Percentiles rank a stretch among this genome's conserved stretches.
Conservation (phyloP, 1,140 invertebrate species). For the Drosophila arawakana region DNA sequence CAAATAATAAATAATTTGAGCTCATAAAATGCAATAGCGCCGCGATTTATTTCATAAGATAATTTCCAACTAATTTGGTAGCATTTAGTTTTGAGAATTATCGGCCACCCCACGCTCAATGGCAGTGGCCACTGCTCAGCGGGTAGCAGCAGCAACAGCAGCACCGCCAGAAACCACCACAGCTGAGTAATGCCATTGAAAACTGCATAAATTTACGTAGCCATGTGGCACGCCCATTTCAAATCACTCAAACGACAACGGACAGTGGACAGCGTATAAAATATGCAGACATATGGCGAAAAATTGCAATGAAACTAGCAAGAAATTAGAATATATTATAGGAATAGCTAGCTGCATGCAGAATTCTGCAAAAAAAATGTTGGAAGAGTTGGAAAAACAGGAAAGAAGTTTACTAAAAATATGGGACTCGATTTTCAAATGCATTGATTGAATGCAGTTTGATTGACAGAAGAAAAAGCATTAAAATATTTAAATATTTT, state of each 20-base stretch:
- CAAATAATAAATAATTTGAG: conserved; percentile 80
- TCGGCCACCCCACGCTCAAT: conserved; percentile 33
- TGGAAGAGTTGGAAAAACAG: conserved; percentile 1
- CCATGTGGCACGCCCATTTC: conserved; percentile 57
- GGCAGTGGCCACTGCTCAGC: conserved; percentile 29
- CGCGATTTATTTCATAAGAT: conserved; percentile 72
- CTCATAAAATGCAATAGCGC: conserved; percentile 73
- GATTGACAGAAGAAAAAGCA: conserved; percentile 1
- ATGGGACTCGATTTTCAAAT: not conserved
- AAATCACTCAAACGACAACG: conserved; percentile 67
- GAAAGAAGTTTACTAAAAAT: conserved; percentile 1
- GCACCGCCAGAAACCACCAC: conserved; percentile 9
- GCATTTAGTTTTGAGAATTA: conserved; percentile 76
- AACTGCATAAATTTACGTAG: conserved; percentile 73
- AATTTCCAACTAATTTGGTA: conserved; percentile 80
- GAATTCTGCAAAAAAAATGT: not conserved
- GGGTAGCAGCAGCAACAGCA: conserved; percentile 13
- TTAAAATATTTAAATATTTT: not conserved
- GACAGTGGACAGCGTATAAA: conserved; percentile 37
- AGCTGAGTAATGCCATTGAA: conserved; percentile 79
- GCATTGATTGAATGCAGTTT: not conserved
- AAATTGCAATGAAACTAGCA: conserved; percentile 26
- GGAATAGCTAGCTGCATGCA: not conserved
- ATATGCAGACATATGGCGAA: conserved; percentile 61
- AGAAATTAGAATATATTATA: conserved; percentile 10